These are phyloP conservation scores for Gonocerus acuteangulatus DNA, from an alignment of 2,888 invertebrate species.

Conservation along the genomic window DNA sequence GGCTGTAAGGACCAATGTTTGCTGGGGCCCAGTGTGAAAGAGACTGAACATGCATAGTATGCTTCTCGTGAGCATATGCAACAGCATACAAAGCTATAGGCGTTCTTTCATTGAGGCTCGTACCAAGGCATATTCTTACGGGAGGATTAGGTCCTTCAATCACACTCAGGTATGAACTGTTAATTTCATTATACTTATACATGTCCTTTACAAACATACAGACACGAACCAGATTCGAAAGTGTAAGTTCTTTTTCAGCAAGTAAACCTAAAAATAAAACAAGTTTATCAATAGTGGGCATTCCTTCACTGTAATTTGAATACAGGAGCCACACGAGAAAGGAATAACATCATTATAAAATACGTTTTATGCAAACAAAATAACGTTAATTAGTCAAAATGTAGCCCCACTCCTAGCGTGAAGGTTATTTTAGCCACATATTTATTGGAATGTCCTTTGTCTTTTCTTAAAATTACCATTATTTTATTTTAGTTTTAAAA, in stretches of 20 bases:
- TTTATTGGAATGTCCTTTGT: no score
- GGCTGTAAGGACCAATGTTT: conserved; percentile 93
- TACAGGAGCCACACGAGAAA: no score
- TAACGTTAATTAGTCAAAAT: no score
- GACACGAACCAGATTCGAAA: conserved; percentile 68
- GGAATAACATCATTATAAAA: no score
- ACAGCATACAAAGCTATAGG: conserved; percentile 72
- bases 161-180: conserved; percentile 65
- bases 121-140: conserved; percentile 75
- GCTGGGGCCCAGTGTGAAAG: conserved; percentile 98
- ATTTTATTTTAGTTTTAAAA: no score
- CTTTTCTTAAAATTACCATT: no score
- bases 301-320: no score
- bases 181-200: conserved; percentile 67
- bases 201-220: conserved; percentile 79
- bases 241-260: conserved; percentile 47
- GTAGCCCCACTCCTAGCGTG: no score
- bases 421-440: no score
- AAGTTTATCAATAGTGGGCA: no score
- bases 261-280: conserved; percentile 47
- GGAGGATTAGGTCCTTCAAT: conserved; percentile 75
- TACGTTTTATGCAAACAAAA: no score
- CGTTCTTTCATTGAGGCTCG: conserved; percentile 60
- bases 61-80: conserved; percentile 48
- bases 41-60: conserved; percentile 89